A percentile compares a stretch with the other conserved stretches of the same genome.
These are phyloP conservation scores for Eucera pruinosa DNA, from an alignment of 2,888 invertebrate genomes.

Conservation along the genomic window DNA sequence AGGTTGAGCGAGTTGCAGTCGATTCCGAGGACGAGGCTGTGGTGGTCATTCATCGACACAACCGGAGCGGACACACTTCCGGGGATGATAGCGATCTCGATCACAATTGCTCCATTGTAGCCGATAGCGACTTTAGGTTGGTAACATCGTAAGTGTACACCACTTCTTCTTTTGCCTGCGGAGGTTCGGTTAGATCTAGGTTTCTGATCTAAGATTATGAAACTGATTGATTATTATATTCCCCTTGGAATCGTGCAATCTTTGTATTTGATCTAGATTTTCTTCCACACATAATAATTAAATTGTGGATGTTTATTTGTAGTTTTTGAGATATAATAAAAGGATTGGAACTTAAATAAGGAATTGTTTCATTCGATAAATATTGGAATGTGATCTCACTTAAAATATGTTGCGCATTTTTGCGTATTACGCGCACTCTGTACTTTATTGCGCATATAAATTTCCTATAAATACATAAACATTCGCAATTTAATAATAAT, in stretches of 20 bases:
- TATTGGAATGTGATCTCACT: too few species aligned
- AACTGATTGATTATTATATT: background rate
- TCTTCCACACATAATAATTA: too few species aligned
- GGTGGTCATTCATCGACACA: conserved; percentile 76
- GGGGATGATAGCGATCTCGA: conserved; percentile 82
- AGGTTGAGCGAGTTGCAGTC: conserved; percentile 83
- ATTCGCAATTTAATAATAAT: too few species aligned
- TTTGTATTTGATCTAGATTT: too few species aligned
- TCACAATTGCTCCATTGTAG: conserved; percentile 81
- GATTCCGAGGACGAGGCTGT: conserved; percentile 83
- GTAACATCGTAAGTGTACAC: conserved; percentile 69
- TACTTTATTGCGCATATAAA: too few species aligned
- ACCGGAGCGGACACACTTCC: conserved; percentile 79
- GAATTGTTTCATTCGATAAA: too few species aligned
- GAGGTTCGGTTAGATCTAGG: background rate
- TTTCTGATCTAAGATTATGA: background rate
- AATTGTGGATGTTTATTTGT: too few species aligned
- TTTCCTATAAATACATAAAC: too few species aligned
- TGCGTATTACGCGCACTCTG: too few species aligned
- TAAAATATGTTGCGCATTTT: too few species aligned
- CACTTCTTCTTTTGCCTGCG: conserved; percentile 17
- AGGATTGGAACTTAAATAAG: too few species aligned
- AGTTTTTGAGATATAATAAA: too few species aligned
- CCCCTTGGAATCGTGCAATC: background rate
- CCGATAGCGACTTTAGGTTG: conserved; percentile 83